Percentiles rank a stretch among this genome's conserved stretches.
Conservation (phyloP, 2,113 vertebrate genomes). For the Leiothrix lutea region DNA sequence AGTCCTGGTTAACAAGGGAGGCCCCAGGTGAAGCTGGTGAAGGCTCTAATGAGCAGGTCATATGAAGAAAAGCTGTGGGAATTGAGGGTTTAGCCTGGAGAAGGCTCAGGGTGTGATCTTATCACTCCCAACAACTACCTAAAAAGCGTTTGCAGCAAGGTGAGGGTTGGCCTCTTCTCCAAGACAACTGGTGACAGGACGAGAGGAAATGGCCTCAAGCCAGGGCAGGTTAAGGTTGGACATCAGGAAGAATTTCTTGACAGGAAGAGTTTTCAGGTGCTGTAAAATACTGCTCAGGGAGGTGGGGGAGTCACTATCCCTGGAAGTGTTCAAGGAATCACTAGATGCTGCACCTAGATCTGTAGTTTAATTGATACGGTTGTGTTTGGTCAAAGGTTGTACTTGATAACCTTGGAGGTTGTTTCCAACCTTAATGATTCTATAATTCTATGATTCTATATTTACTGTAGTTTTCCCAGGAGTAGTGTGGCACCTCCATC, state of each 20-base stretch:
- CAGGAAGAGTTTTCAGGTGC: background rate
- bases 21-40: background rate
- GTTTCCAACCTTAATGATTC: background rate
- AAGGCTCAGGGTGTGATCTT: background rate
- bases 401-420: background rate
- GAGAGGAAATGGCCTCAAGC: background rate
- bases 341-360: background rate
- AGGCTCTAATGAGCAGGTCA: background rate
- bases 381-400: background rate
- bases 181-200: background rate
- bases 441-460: background rate
- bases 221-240: background rate
- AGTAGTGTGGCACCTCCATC: background rate
- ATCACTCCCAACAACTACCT: too few relatives aligned
- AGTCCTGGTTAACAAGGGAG: background rate
- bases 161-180: background rate
- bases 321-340: too few relatives aligned
- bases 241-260: background rate
- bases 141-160: background rate
- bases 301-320: background rate
- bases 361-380: background rate
- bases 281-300: background rate
- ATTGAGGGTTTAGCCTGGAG: too few relatives aligned
- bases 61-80: background rate
- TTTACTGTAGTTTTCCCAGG: background rate